phyloP scores from a whole-genome alignment of 2,888 invertebrate genomes.

The Thelaira solivaga region DNA sequence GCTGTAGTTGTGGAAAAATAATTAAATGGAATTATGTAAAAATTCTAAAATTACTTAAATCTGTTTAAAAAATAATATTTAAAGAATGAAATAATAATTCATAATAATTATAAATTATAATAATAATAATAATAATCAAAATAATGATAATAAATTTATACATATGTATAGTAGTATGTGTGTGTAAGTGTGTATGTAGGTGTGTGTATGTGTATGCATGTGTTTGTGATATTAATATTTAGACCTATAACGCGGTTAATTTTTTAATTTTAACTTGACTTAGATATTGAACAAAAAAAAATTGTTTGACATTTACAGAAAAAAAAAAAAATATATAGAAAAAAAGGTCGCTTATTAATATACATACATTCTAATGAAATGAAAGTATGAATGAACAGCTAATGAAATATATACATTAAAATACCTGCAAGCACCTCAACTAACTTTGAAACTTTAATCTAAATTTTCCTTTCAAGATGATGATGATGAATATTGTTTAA shows the following conservation, averaged over 20 bases:
- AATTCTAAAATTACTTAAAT: constrained; percentile 62
- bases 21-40: constrained; percentile 63
- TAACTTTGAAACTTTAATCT: too few species aligned
- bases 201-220: too few species aligned
- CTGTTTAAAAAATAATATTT: constrained; percentile 50
- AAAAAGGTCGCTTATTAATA: constrained; percentile 33
- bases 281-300: constrained; percentile 68
- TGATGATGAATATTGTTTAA: too few species aligned
- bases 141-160: constrained; percentile 46
- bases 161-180: constrained; percentile 58
- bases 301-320: constrained; percentile 55
- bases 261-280: constrained; percentile 67
- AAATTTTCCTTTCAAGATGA: too few species aligned
- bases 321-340: constrained; percentile 18
- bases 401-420: constrained; percentile 22
- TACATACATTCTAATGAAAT: constrained; percentile 21
- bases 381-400: constrained; percentile 2
- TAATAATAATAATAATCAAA: constrained; percentile 38
- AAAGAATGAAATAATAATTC: constrained; percentile 40
- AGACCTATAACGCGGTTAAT: constrained; percentile 58
- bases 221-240: constrained; percentile 35
- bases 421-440: neutral
- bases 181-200: too few species aligned
- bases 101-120: constrained; percentile 37
- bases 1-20: constrained; percentile 63